Evolutionary conservation across 2,797 vertebrate species (phyloP).

Genomic region (Amazona ochrocephala): DNA sequence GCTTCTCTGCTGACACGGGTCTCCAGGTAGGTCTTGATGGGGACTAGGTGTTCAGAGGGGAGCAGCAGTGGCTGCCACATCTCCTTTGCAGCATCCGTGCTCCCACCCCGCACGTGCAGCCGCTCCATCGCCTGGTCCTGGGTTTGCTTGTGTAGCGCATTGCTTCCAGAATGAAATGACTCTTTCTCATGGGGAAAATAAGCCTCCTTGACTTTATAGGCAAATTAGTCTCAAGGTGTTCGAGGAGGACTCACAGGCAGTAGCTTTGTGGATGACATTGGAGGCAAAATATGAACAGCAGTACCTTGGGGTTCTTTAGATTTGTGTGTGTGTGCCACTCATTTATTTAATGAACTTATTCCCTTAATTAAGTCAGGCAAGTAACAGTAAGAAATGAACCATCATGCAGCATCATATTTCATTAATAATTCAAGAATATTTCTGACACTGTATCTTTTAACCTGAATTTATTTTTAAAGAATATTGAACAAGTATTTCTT

Average conservation of each 20-base stretch:
- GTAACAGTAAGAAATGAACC: neutral
- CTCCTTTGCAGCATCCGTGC: neutral
- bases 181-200: slow-evolving; percentile 11
- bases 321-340: neutral
- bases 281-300: neutral
- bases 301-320: neutral
- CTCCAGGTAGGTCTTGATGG: neutral
- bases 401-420: neutral
- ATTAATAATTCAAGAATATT: neutral
- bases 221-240: slow-evolving; percentile 10
- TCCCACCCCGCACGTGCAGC: fast-evolving
- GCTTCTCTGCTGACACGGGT: neutral
- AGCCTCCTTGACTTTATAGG: neutral
- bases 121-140: neutral
- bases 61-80: neutral
- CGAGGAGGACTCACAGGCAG: neutral
- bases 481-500: neutral
- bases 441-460: neutral
- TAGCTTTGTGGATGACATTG: neutral
- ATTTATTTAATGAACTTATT: neutral
- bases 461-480: neutral
- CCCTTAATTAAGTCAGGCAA: neutral
- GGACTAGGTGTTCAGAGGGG: neutral
- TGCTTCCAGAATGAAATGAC: slow-evolving; percentile 2
- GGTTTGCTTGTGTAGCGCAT: neutral